Conservation (phyloP, 2,888 invertebrate species). For the Dicranocentrus wangi region DNA sequence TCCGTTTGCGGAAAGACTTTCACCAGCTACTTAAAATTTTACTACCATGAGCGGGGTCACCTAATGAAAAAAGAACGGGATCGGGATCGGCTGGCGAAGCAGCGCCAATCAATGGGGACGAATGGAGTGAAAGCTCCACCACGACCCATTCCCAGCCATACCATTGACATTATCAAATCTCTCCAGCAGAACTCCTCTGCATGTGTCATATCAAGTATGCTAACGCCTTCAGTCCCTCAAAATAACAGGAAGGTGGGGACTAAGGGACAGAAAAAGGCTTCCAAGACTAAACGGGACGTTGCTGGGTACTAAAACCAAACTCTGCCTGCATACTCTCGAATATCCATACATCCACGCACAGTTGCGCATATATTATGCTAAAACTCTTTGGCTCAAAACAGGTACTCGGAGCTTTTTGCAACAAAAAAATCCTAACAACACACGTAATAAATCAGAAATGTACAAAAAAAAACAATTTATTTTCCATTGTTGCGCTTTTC, state of each 20-base stretch:
- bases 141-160: slow-evolving; percentile 37
- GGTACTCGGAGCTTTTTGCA: no score
- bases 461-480: no score
- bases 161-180: slow-evolving; percentile 59
- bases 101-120: slow-evolving; percentile 15
- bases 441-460: no score
- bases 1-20: slow-evolving; percentile 68
- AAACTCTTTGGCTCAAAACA: no score
- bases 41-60: slow-evolving; percentile 69
- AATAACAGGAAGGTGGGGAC: not conserved
- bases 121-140: not conserved
- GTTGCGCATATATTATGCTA: no score
- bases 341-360: not conserved
- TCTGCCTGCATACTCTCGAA: not conserved
- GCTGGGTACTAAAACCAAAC: no score
- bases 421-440: no score
- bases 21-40: slow-evolving; percentile 68
- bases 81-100: slow-evolving; percentile 46
- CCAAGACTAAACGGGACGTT: slow-evolving; percentile 15
- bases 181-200: slow-evolving; percentile 53
- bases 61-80: slow-evolving; percentile 65
- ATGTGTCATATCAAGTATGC: slow-evolving; percentile 32
- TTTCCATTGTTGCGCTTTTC: no score
- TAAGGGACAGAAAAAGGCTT: slow-evolving; percentile 37
- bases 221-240: slow-evolving; percentile 5